A percentile compares a stretch with the other conserved stretches of the same genome.
Conservation (phyloP, 2,113 vertebrate species). For the Atlantisia rogersi region DNA sequence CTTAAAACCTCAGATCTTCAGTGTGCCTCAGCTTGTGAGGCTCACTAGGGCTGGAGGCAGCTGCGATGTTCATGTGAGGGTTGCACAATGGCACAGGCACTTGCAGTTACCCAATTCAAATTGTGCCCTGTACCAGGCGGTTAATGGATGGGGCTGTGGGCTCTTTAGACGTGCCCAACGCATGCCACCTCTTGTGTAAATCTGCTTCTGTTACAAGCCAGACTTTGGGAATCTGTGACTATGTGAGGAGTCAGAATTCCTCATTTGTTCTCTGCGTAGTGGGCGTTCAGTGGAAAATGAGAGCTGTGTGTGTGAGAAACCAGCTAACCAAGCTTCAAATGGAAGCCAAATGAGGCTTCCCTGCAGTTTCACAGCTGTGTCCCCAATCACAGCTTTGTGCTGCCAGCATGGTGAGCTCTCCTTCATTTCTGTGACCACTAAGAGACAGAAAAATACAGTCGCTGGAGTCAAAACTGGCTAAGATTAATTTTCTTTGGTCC, state of each 20-base stretch:
- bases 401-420: conserved; percentile 9
- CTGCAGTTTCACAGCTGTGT: conserved; percentile 56
- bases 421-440: conserved; percentile 15
- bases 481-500: conserved; percentile 2
- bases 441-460: neutral
- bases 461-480: neutral
- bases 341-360: conserved; percentile 54
- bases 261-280: conserved; percentile 39
- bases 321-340: conserved; percentile 59
- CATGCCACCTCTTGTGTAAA: neutral
- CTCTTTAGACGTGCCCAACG: neutral
- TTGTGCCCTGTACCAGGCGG: neutral
- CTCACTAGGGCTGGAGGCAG: neutral
- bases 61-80: neutral
- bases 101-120: neutral
- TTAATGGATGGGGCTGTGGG: neutral
- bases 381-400: neutral
- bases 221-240: neutral
- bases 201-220: neutral
- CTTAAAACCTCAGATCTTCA: neutral
- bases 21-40: neutral
- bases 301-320: conserved; percentile 33
- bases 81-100: neutral
- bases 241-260: conserved; percentile 25
- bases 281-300: conserved; percentile 44